Percentiles rank a stretch among this genome's conserved stretches.
phyloP scores from a whole-genome alignment of 2,113 vertebrate species.

The Cercopithecus mona region DNA sequence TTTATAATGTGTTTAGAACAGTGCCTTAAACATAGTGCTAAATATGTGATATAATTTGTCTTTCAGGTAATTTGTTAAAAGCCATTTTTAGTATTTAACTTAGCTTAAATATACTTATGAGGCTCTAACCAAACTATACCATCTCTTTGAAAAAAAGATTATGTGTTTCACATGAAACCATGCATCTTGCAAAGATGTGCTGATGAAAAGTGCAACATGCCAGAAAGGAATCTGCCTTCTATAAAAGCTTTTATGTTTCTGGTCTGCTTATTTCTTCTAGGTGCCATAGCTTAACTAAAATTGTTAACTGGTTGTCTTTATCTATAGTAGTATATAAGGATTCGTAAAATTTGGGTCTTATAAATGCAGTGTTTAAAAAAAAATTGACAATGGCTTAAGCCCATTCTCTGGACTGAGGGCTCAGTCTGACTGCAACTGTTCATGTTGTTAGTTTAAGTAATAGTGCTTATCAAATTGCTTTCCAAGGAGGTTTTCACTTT shows the following conservation, averaged over 20 bases:
- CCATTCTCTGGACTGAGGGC: background rate
- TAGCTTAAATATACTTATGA: background rate
- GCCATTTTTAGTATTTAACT: background rate
- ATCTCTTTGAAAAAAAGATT: background rate
- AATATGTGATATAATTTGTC: background rate
- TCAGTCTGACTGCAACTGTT: background rate
- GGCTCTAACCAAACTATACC: background rate
- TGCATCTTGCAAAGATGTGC: background rate
- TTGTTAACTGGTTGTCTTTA: background rate
- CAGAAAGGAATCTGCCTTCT: background rate
- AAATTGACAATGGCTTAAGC: background rate
- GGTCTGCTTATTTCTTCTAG: background rate
- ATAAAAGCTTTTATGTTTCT: background rate
- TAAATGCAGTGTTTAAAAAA: background rate
- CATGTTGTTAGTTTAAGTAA: background rate
- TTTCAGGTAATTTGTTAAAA: constrained; percentile 6
- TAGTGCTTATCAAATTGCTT: background rate
- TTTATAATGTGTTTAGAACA: background rate
- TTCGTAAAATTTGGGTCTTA: constrained; percentile 1
- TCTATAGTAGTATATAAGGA: background rate
- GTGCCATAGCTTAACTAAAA: background rate
- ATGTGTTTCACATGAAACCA: background rate
- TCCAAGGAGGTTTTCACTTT: background rate
- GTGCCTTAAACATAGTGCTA: background rate
- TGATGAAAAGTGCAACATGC: background rate